Evolutionary conservation across 2,113 vertebrate species (phyloP), one percentile per base, ranked within the genome.

Genomic region (Microcebus murinus): DNA sequence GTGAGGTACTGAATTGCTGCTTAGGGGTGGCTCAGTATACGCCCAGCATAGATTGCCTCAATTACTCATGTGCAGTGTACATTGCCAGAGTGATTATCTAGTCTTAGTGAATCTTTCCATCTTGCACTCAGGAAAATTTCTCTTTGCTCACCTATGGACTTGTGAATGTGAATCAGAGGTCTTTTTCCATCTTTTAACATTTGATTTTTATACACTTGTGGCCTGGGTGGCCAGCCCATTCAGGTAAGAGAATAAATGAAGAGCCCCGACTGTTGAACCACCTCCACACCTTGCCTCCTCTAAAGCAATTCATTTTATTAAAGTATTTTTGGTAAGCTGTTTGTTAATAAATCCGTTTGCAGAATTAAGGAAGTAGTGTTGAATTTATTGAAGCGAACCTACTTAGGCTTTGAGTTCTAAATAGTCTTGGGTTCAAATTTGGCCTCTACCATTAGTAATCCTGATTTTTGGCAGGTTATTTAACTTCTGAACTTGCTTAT

Each of bases 401-500:
- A 0, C 77, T 57, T 85, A 42, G 77, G 34, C 82, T 84, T 91
- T 94, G 82, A 89, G 59, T 89, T n/a, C 25, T 70, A 65, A 96
- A 39, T 31, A 95, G 42, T 81, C 11, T 42, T 71, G 70, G 17
- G 18, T 87, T 97, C 68, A 83, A 27, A 84, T 39, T 1, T 89
- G 42, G 3, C 65, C 31, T 73, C 48, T 1, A 42, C 42, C n/a
- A 31, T 70, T 93, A 79, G 25, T 82, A 55, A 57, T 95, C 29
- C 20, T 57, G 74, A 21, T 39, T 81, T 57, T 73, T 25, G 27
- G 34, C 45, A 85, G 71, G 18, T 67, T 84, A 39, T 96, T 90
- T 96, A 89, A 80, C 57, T 59, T 90, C 61, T 89, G 25, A 82
- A 63, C 36, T 23, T 93, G 82, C 87, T 96, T 73, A n/a, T 82